Conservation (phyloP, 1,140 invertebrate species). For the Antheraea pernyi region DNA sequence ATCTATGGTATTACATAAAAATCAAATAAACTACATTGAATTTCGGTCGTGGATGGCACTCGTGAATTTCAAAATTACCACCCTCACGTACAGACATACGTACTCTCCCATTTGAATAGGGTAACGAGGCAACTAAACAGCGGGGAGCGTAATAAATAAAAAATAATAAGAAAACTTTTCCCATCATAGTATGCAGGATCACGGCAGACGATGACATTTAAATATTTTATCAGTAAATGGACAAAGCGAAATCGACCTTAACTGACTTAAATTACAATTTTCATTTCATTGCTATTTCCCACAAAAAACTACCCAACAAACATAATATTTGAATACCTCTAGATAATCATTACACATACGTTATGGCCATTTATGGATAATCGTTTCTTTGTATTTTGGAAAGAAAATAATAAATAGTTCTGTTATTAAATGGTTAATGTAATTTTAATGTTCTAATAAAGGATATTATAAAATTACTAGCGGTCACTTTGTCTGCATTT, state of each 20-base stretch:
- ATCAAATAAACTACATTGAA: background rate
- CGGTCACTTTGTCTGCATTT: too few relatives aligned
- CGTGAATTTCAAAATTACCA: background rate
- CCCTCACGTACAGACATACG: background rate
- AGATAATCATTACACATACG: too few relatives aligned
- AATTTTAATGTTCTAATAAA: too few relatives aligned
- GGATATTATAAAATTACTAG: too few relatives aligned
- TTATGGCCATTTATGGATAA: too few relatives aligned
- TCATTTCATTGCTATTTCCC: too few relatives aligned
- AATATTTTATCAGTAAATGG: slow-evolving; percentile 10
- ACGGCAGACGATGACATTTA: slow-evolving; percentile 50
- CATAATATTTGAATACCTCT: too few relatives aligned
- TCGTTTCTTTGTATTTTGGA: too few relatives aligned
- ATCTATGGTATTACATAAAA: background rate
- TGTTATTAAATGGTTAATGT: too few relatives aligned
- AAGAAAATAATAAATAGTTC: too few relatives aligned
- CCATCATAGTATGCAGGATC: slow-evolving; percentile 55
- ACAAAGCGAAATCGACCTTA: slow-evolving; percentile 7
- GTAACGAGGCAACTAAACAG: slow-evolving; percentile 35
- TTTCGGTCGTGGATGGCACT: background rate
- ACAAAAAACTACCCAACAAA: too few relatives aligned
- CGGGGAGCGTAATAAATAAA: slow-evolving; percentile 63
- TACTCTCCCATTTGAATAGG: slow-evolving; percentile 5
- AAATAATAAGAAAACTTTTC: slow-evolving; percentile 73
- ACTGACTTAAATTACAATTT: background rate